Percentiles rank a stretch among this genome's conserved stretches.
Conservation (phyloP, 1,140 invertebrate genomes). For the Caenorhabditis elegans region DNA sequence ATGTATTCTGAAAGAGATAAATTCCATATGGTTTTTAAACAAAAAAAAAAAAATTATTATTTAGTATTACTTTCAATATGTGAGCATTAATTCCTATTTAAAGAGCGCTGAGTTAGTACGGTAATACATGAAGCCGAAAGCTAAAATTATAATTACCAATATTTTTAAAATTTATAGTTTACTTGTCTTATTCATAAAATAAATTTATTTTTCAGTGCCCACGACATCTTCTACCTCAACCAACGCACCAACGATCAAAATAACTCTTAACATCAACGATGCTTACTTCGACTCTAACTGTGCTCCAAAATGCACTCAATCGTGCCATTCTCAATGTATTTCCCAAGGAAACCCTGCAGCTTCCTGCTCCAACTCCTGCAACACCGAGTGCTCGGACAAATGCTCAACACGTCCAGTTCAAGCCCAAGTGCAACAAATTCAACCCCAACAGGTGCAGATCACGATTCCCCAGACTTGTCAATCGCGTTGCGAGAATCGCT, state of each 20-base stretch:
- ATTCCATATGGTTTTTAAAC: too few relatives aligned
- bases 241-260: constrained; percentile 24
- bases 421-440: neutral
- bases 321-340: constrained; percentile 40
- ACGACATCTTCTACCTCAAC: neutral
- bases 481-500: constrained; percentile 28
- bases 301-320: constrained; percentile 19
- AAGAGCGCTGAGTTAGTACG: too few relatives aligned
- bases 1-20: too few relatives aligned
- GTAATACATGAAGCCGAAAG: too few relatives aligned
- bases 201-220: constrained; percentile 4
- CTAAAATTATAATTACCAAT: too few relatives aligned
- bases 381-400: neutral
- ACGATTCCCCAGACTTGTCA: constrained; percentile 5
- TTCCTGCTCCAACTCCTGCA: constrained; percentile 13
- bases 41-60: too few relatives aligned
- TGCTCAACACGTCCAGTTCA: neutral
- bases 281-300: constrained; percentile 27
- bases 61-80: too few relatives aligned
- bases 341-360: constrained; percentile 31
- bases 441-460: constrained; percentile 29
- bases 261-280: constrained; percentile 39
- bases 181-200: too few relatives aligned
- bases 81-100: too few relatives aligned
- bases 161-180: too few relatives aligned